Evolutionary conservation across 2,113 vertebrate genomes (phyloP).

Genomic region (Antechinus stuartii): DNA sequence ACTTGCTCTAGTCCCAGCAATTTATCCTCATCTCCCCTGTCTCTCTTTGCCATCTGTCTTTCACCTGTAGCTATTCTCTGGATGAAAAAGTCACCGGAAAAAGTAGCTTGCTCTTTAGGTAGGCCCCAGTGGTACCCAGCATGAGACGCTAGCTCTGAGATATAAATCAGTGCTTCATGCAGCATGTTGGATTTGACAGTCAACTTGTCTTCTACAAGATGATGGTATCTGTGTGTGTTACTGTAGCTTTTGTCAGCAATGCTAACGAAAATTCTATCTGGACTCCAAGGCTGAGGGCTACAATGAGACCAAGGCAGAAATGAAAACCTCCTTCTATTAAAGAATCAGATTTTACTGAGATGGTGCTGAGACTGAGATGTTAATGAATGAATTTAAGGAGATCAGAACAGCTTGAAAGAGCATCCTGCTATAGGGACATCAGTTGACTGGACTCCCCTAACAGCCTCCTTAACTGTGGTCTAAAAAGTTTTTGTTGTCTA

Average conservation of each 20-base stretch:
- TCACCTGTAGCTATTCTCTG: background rate
- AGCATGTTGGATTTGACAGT: slow-evolving; percentile 57
- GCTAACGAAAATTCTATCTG: slow-evolving; percentile 75
- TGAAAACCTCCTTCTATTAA: slow-evolving; percentile 54
- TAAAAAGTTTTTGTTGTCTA: background rate
- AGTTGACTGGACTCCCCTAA: background rate
- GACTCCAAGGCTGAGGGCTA: slow-evolving; percentile 46
- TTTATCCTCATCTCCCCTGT: background rate
- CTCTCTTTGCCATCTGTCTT: background rate
- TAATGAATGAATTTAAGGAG: background rate
- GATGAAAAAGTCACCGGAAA: background rate
- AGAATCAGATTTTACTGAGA: background rate
- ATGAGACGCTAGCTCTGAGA: slow-evolving; percentile 23
- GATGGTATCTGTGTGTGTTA: slow-evolving; percentile 56
- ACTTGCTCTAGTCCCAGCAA: background rate
- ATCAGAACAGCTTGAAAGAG: slow-evolving; percentile 41
- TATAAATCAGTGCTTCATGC: slow-evolving; percentile 1
- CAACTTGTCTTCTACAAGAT: slow-evolving; percentile 48
- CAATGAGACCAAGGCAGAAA: background rate
- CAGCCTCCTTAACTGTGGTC: background rate
- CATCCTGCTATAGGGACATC: rapidly evolving
- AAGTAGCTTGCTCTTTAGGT: background rate
- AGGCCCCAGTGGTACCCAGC: background rate
- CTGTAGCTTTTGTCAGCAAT: slow-evolving; percentile 55
- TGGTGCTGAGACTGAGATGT: background rate